phyloP scores from a whole-genome alignment of 2,113 vertebrate species.

The Synchiropus splendidus region DNA sequence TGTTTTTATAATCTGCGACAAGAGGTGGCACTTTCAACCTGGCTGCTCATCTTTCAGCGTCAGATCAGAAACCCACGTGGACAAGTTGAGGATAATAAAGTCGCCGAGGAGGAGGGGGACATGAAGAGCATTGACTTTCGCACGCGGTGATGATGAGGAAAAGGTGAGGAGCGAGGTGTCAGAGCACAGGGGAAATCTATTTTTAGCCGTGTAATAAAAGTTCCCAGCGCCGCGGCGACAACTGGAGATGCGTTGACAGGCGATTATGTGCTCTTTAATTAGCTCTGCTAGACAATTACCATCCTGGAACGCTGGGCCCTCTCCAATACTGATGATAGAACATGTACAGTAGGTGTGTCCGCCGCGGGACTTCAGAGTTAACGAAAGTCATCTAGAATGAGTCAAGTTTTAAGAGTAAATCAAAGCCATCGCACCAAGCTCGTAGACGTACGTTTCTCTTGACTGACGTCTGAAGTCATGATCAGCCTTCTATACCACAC shows the following conservation, averaged over 20 bases:
- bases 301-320: slow-evolving; percentile 2
- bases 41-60: slow-evolving; percentile 1
- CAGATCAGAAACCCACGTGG: slow-evolving; percentile 26
- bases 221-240: slow-evolving; percentile 15
- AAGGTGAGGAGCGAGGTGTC: slow-evolving; percentile 52
- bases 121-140: slow-evolving; percentile 6
- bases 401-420: too few relatives aligned
- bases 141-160: slow-evolving; percentile 33
- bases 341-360: too few relatives aligned
- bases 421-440: too few relatives aligned
- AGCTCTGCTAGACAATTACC: slow-evolving; percentile 43
- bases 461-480: too few relatives aligned
- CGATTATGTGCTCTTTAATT: slow-evolving; percentile 56
- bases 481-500: too few relatives aligned
- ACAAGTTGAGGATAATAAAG: slow-evolving; percentile 37
- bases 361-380: too few relatives aligned
- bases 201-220: slow-evolving; percentile 51
- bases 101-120: slow-evolving; percentile 2
- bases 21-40: not conserved
- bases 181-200: slow-evolving; percentile 42
- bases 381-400: too few relatives aligned
- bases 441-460: too few relatives aligned
- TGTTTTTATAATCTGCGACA: too few relatives aligned
- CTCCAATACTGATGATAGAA: too few relatives aligned
- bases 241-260: slow-evolving; percentile 35